Conservation (phyloP, 2,888 invertebrate genomes). For the Zootermopsis nevadensis region DNA sequence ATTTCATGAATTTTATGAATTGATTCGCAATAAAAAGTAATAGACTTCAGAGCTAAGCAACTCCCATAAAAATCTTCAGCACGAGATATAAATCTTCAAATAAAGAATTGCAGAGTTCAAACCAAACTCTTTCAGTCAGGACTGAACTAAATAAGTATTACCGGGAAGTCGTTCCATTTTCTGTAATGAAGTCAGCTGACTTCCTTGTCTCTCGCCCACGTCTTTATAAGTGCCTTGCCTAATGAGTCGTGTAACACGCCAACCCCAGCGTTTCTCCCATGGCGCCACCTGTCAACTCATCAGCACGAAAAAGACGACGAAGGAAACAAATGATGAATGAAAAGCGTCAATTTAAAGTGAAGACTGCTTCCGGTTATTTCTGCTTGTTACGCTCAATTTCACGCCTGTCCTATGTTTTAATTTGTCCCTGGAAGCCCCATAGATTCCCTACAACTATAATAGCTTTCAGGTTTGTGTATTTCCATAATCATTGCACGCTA, state of each 20-base stretch:
- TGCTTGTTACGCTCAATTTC: slow-evolving; percentile 10
- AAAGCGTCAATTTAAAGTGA: slow-evolving; percentile 16
- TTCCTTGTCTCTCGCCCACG: slow-evolving; percentile 1
- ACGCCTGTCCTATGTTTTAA: background rate
- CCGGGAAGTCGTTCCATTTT: background rate
- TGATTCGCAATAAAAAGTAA: too few species aligned
- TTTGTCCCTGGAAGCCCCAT: background rate
- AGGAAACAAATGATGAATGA: slow-evolving; percentile 8
- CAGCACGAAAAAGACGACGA: background rate
- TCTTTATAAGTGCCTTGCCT: slow-evolving; percentile 1
- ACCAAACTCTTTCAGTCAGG: too few species aligned
- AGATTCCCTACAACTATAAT: too few species aligned
- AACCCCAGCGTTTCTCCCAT: background rate
- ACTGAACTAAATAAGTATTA: too few species aligned
- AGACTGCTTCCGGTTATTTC: slow-evolving; percentile 12
- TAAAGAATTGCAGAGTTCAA: too few species aligned
- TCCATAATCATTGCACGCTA: too few species aligned
- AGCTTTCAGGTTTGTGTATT: too few species aligned
- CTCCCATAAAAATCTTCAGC: too few species aligned
- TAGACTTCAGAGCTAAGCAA: too few species aligned
- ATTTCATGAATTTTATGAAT: too few species aligned
- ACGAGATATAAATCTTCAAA: too few species aligned
- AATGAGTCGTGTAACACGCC: slow-evolving; percentile 1
- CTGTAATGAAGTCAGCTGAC: slow-evolving; percentile 1
- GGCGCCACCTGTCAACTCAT: slow-evolving; percentile 16